Evolutionary conservation across 2,113 vertebrate species (phyloP), one percentile per base, ranked within the genome.

Genomic region (Campylomormyrus numenius): DNA sequence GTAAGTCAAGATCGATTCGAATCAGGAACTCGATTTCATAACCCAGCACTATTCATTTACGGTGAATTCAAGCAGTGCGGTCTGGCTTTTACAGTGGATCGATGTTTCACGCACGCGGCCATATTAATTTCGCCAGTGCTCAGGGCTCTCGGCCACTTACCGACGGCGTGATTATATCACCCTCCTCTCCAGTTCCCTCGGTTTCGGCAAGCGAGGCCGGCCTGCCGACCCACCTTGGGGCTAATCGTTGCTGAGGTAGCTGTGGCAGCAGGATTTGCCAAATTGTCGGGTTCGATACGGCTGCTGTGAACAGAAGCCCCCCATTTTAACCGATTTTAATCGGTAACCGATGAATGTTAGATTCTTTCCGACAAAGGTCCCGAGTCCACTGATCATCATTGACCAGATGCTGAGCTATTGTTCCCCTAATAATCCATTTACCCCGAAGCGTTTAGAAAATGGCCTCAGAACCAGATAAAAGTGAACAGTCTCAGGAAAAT

Each of bases 61-160:
- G 39, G 52, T 66, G 19, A 74, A 74, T 19, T 13, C 3, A 24
- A 88, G 87, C 17, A 62, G 87, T 27, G 27, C 0, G 2, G 15
- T 66, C 9, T 49, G 80, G 39, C 17, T 17, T 90, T 77, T 56
- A 35, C 15, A 83, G 45, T 1, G 3, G 88, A 90, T 91, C 39
- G 89, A 92, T 91, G 56, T 89, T 90, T 92, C 48, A 91, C 89
- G 70, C 24, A 62, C 86, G 46, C 8, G 84, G 70, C 50, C 88
- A 89, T 88, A 58, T 92, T 89, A 9, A 70, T 49, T 90, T 89
- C 56, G 58, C 89, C 83, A 85, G 58, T 83, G 88, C 89, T 77
- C 66, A 0, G 13, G 49, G 86, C 87, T 49, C 89, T 58, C 85
- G 56, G 90, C 58, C 80, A 46, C 46, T 83, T 87, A 90, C 35